Evolutionary conservation across 1,140 invertebrate genomes (phyloP), one percentile per base, ranked within the genome.

Genomic region (Protaetia brevitarsis): DNA sequence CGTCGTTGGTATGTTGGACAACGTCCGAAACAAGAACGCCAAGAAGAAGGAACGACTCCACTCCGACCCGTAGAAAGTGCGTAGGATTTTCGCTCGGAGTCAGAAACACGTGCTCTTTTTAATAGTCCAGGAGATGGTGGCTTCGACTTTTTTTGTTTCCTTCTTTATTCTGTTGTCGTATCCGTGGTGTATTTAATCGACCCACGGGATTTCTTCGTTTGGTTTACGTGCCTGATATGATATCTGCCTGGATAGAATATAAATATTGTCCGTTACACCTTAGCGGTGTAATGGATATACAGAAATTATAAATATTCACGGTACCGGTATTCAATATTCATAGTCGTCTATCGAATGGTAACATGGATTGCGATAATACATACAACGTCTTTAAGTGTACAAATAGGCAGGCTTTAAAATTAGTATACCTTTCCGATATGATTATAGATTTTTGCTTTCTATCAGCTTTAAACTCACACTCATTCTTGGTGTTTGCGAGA

Each of bases 101-200:
- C 23, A 58, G 56, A 58, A 58, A 58, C 56, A 58, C 56, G 56
- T 28, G 56, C 56, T 58, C 56, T 26, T 58, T 58, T 58, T 58
- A 58, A 58, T 26, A 26, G 56, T 58, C 56, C 41, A 21, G 41
- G 28, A 58, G 56, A 58, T 58, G 56, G 56, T 58, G 56, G 56
- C 16, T 27, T 58, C 56, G 23, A n/a, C 29, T 58, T 58, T 30
- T 58, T 58, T 7, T 34, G 31, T n/a, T n/a, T n/a, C n/a, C 41
- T 16, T 45, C 41, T 45, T 45, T 21, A 45, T 45, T 45, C 16
- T 21, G 1, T 21, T 13, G 41, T 45, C 23, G 41, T 19, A 45
- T 58, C 29, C 29, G 56, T 58, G n/a, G 28, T 58, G 56, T 58
- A 58, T 58, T 58, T 58, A 58, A 23, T 58, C 56, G 56, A 23